These are phyloP conservation scores for Lycorma delicatula DNA, from an alignment of 1,140 invertebrate species.

Conservation along the genomic window DNA sequence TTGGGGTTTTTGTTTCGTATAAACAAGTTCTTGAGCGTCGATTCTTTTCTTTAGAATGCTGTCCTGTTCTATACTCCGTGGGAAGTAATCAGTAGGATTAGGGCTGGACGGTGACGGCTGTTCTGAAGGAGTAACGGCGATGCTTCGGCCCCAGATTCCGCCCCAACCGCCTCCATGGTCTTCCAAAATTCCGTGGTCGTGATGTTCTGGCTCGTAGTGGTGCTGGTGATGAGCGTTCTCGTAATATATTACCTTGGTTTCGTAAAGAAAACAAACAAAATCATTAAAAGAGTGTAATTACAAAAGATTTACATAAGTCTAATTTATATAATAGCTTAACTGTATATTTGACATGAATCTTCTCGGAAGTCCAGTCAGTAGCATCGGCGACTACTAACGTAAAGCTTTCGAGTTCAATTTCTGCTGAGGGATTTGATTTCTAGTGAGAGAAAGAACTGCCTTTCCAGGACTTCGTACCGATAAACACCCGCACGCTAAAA, in stretches of 20 bases:
- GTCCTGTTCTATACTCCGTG: neutral
- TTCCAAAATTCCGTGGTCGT: conserved; percentile 26
- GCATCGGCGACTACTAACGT: no score
- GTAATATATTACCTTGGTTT: conserved; percentile 32
- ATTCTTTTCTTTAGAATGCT: neutral
- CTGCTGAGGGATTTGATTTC: no score
- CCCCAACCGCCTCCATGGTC: conserved; percentile 24
- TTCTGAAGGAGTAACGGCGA: conserved; percentile 16
- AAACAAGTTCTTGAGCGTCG: neutral
- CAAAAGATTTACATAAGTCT: no score
- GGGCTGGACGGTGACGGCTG: conserved; percentile 6
- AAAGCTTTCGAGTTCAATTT: no score
- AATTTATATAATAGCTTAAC: no score
- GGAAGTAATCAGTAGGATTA: neutral
- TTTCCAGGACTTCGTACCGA: no score
- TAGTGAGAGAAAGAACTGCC: no score
- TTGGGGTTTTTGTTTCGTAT: neutral
- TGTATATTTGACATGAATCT: no score
- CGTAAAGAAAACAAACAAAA: neutral
- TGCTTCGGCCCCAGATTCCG: conserved; percentile 29
- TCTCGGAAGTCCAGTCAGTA: no score
- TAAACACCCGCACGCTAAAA: no score
- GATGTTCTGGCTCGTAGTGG: conserved; percentile 29
- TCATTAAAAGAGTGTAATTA: neutral
- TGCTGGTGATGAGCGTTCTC: conserved; percentile 32